Percentiles rank a stretch among this genome's conserved stretches.
Evolutionary conservation across 2,888 invertebrate genomes (phyloP).

Genomic region (Ochropleura leucogaster): DNA sequence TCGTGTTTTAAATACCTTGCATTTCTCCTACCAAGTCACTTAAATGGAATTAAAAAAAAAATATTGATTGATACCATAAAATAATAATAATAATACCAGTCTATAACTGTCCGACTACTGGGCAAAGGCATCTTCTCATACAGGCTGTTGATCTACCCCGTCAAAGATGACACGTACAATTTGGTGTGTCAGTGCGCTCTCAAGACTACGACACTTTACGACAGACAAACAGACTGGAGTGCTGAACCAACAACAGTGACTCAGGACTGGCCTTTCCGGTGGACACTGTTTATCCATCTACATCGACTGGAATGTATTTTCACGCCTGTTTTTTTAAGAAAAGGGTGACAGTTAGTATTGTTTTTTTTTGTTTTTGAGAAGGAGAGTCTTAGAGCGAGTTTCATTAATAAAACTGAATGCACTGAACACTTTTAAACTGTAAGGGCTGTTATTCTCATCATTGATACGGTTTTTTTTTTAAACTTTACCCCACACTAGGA

Average conservation of each 20-base stretch:
- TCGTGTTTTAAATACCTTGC: constrained; percentile 1
- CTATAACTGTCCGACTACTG: too few species aligned
- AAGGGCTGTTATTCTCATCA: neutral
- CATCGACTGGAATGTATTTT: constrained; percentile 33
- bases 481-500: too few species aligned
- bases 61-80: neutral
- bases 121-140: neutral
- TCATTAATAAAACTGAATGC: neutral
- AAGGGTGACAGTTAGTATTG: neutral
- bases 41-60: neutral
- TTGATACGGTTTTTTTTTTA: too few species aligned
- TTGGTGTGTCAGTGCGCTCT: constrained; percentile 59
- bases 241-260: constrained; percentile 63
- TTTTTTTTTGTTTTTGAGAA: neutral
- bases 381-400: neutral
- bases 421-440: neutral
- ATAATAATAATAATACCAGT: neutral
- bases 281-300: constrained; percentile 43
- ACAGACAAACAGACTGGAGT: constrained; percentile 70
- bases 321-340: constrained; percentile 5
- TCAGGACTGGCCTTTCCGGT: constrained; percentile 55
- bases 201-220: constrained; percentile 61
- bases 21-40: neutral
- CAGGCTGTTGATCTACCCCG: neutral
- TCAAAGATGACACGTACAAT: constrained; percentile 43